Percentiles rank a stretch among this genome's conserved stretches.
phyloP scores from a whole-genome alignment of 2,888 invertebrate genomes.

The Chalcis sispes region DNA sequence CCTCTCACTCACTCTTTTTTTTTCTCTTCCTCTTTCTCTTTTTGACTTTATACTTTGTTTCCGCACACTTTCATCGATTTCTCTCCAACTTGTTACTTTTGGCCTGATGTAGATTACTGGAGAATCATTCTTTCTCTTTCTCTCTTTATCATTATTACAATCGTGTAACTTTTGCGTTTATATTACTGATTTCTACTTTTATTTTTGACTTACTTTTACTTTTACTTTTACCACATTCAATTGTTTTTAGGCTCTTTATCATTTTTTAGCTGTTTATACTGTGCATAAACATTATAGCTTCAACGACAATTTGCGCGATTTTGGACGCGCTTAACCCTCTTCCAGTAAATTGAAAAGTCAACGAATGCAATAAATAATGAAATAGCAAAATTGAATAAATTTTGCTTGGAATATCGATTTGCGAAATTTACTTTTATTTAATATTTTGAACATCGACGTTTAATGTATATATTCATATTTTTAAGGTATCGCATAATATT shows the following conservation, averaged over 20 bases:
- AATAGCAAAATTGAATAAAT: no score
- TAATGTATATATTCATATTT: no score
- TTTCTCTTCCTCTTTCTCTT: constrained; percentile 51
- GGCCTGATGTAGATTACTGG: no score
- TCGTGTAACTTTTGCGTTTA: constrained; percentile 49
- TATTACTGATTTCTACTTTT: constrained; percentile 51
- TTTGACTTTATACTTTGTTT: constrained; percentile 38
- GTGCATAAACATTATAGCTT: no score
- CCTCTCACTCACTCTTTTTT: constrained; percentile 27
- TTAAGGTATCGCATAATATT: no score
- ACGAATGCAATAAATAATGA: no score
- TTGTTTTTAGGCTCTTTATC: constrained; percentile 56
- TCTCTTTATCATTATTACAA: constrained; percentile 28
- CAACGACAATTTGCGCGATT: no score
- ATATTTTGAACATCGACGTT: no score
- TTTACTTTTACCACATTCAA: constrained; percentile 23
- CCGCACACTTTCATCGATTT: constrained; percentile 29
- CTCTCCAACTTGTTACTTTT: constrained; percentile 22
- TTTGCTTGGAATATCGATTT: no score
- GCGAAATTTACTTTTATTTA: no score
- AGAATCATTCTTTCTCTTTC: constrained; percentile 6
- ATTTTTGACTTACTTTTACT: constrained; percentile 40
- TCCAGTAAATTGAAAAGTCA: no score
- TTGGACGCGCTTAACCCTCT: no score
- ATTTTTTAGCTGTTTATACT: neutral